Conservation (phyloP, 2,113 vertebrate genomes). For the Lasiurus borealis region DNA sequence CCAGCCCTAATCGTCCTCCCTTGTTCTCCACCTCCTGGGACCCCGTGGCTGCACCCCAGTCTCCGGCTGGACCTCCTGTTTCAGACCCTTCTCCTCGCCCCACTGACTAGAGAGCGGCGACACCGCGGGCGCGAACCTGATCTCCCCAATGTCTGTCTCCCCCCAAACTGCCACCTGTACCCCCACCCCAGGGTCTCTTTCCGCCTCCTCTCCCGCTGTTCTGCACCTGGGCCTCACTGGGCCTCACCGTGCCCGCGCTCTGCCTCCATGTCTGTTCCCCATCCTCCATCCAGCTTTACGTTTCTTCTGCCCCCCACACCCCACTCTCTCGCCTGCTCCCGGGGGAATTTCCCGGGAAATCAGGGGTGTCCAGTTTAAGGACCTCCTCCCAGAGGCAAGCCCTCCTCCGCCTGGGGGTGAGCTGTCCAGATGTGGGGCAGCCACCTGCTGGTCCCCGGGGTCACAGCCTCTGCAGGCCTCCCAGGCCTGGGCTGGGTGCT, state of each 20-base stretch:
- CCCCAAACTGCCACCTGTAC: background rate
- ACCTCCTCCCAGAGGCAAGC: background rate
- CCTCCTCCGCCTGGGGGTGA: background rate
- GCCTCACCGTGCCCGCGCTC: too few relatives aligned
- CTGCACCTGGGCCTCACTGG: background rate
- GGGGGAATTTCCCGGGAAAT: background rate
- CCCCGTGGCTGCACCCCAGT: rapidly evolving
- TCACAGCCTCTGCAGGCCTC: background rate
- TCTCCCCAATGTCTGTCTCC: background rate
- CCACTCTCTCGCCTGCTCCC: rapidly evolving
- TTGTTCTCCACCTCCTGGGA: background rate
- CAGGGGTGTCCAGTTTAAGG: background rate
- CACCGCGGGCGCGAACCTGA: background rate
- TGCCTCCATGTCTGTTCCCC: background rate
- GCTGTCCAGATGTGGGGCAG: background rate
- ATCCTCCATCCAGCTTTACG: background rate
- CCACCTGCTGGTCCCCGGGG: rapidly evolving
- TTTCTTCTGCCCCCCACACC: background rate
- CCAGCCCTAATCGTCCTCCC: too few relatives aligned
- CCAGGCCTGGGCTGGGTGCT: background rate
- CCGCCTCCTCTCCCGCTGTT: background rate
- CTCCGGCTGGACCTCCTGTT: background rate
- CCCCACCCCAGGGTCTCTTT: too few relatives aligned
- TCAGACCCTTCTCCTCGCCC: background rate
- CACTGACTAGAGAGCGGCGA: background rate